A percentile compares a stretch with the other conserved stretches of the same genome.
These are phyloP conservation scores for Micropoecilia bifurca DNA, from an alignment of 2,797 vertebrate genomes.

Conservation along the genomic window DNA sequence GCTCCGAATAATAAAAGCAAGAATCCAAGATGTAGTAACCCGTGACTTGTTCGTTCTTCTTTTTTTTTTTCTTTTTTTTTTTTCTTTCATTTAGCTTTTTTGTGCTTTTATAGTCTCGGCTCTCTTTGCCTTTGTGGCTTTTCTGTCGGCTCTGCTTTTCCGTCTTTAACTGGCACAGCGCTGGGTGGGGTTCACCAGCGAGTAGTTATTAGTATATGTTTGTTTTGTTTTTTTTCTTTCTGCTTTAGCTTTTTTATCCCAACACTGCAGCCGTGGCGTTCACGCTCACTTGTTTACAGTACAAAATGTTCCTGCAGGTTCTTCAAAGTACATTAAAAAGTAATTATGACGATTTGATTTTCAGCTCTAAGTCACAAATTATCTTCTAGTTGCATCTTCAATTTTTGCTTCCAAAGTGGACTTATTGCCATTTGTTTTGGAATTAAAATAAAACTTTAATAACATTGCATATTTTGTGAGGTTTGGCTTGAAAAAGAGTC, in stretches of 20 bases:
- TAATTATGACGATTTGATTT: not conserved
- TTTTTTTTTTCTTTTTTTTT: conserved; percentile 32
- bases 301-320: conserved; percentile 6
- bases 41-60: conserved; percentile 39
- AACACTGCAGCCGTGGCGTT: conserved; percentile 37
- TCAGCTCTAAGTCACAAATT: not conserved
- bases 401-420: not conserved
- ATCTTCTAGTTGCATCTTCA: not conserved
- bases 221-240: conserved; percentile 34
- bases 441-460: not conserved
- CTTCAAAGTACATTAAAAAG: not conserved
- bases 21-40: conserved; percentile 47
- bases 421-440: not conserved
- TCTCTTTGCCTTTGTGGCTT: conserved; percentile 31
- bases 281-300: conserved; percentile 28
- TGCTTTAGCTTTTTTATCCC: conserved; percentile 29
- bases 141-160: conserved; percentile 43
- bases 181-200: conserved; percentile 66
- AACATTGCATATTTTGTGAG: not conserved
- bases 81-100: conserved; percentile 39
- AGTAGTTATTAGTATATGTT: conserved; percentile 40
- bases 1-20: conserved; percentile 34
- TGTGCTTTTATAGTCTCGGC: conserved; percentile 57
- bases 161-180: conserved; percentile 54
- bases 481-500: not conserved